Conservation (phyloP, 2,797 vertebrate species). For the Iguana delicatissima region DNA sequence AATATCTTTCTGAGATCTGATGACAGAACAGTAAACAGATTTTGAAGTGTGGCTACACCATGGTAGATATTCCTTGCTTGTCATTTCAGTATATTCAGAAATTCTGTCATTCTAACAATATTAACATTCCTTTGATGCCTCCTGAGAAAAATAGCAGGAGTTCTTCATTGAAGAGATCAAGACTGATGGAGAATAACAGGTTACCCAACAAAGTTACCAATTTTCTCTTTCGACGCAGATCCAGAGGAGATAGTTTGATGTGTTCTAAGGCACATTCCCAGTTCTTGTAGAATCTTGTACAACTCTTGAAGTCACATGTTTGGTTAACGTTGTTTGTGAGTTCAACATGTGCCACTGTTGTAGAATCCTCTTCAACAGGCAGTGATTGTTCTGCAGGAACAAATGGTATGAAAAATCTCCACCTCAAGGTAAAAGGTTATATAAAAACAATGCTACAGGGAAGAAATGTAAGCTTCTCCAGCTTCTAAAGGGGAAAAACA, state of each 20-base stretch:
- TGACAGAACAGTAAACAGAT: no score
- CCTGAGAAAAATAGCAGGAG: neutral
- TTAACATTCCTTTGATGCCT: neutral
- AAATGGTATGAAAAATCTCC: neutral
- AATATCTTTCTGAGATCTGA: no score
- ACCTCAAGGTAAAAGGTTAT: neutral
- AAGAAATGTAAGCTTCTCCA: neutral
- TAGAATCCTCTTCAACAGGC: neutral
- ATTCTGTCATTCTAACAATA: neutral
- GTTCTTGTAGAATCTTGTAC: neutral
- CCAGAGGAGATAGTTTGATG: neutral
- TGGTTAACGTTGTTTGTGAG: neutral
- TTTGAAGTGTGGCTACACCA: no score
- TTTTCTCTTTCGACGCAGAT: neutral
- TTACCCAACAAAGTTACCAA: no score
- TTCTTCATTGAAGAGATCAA: neutral
- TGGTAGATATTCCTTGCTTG: neutral
- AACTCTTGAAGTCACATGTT: neutral
- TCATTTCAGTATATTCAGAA: neutral
- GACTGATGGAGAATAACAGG: neutral
- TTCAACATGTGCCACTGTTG: neutral
- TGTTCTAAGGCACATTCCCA: neutral
- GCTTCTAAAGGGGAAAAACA: constrained; percentile 13
- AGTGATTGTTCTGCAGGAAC: neutral
- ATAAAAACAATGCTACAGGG: neutral